Conservation (phyloP, 2,888 invertebrate genomes). For the Microplitis manilae region DNA sequence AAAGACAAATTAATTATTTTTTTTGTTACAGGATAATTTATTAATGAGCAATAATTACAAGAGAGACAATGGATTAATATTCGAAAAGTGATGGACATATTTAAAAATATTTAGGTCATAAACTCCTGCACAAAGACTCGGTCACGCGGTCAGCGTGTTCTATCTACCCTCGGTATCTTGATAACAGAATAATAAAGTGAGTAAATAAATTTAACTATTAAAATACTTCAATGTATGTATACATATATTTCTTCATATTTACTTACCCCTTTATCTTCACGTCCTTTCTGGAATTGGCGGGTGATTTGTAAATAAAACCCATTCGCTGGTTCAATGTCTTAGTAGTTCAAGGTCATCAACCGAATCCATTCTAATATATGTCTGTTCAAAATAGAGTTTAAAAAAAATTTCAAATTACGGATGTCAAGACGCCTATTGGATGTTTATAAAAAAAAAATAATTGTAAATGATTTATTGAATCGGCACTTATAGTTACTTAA, state of each 20-base stretch:
- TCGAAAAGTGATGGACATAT: constrained; percentile 4
- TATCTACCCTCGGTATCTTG: constrained; percentile 38
- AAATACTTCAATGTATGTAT: background rate
- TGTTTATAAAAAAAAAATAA: background rate
- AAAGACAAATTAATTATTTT: background rate
- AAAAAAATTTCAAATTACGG: too few relatives aligned
- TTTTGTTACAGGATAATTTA: background rate
- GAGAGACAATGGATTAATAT: background rate
- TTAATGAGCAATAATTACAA: constrained; percentile 11
- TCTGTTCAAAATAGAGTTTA: too few relatives aligned
- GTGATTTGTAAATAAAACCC: too few relatives aligned
- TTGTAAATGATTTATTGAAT: background rate
- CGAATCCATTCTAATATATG: background rate
- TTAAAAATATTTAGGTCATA: constrained; percentile 18
- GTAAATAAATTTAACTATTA: background rate
- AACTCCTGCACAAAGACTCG: constrained; percentile 30
- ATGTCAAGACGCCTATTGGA: background rate
- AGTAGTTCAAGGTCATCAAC: constrained; percentile 16
- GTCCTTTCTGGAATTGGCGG: too few relatives aligned
- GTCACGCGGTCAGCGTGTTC: constrained; percentile 35
- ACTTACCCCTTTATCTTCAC: background rate
- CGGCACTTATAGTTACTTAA: constrained; percentile 11
- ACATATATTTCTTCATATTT: background rate
- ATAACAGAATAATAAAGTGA: constrained; percentile 31
- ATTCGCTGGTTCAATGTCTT: background rate